Base-by-base conservation (phyloP, 2,888 invertebrate species). In the Trissonchulus sp. region DNA sequence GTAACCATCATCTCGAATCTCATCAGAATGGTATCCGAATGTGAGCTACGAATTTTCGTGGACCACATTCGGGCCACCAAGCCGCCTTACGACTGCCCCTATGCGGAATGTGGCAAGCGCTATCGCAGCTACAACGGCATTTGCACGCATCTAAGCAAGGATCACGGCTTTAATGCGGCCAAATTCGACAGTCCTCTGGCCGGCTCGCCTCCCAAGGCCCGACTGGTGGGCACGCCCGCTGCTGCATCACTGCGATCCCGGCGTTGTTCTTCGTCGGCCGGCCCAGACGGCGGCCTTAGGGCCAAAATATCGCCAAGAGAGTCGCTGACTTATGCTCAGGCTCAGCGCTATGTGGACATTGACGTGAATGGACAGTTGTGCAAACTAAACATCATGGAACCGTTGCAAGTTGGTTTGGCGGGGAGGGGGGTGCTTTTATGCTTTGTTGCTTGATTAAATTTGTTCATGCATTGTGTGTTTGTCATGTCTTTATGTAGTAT, bases 111-210 rank as follows among this genome's bases (percentile, higher is more conserved):
- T 86, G 63, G 91, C 79, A 91, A 91, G 84, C 90, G 91, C 33
- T 94, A 93, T 85, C 93, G 93, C 86, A 92, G 92, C 78, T 90
- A 92, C 78, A 91, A 91, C 81, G 93, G 93, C 0, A 88, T 94
- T 80, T 92, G 93, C 83, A 92, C 92, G 84, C 93, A 94, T 84
- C 86, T 93, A 80, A 90, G 91, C 79, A 91, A 92, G 84, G 92
- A 90, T 85, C 92, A 93, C 84, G 93, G 93, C 84, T 91, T 91
- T 81, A n/a, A n/a, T n/a, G n/a, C n/a, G n/a, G n/a, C n/a, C n/a
- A n/a, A n/a, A n/a, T n/a, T n/a, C n/a, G n/a, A n/a, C n/a, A 15
- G 8, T 8, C 48, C 48, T 23, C 8, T 23, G 23, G 48, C 48
- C 23, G 48, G 48, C 23, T 8, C 8, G 23, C n/a, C n/a, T n/a